These are phyloP conservation scores for Cyprinella venusta DNA, from an alignment of 2,797 vertebrate species.

Conservation along the genomic window DNA sequence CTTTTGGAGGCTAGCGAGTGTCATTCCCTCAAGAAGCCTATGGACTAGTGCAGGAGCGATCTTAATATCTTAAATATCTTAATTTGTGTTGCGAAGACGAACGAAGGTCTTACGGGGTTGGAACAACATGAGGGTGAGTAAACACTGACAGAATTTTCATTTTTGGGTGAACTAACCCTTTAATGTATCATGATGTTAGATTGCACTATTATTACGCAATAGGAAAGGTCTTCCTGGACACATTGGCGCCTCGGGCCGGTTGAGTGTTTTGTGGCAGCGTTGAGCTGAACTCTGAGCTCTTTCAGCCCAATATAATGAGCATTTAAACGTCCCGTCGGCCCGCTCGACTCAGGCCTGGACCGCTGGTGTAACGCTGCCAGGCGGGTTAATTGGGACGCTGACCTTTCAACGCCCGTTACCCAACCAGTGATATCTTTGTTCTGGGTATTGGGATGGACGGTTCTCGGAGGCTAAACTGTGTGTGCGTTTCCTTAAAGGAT, in stretches of 20 bases:
- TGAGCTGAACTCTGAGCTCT: slow-evolving; percentile 30
- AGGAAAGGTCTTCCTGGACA: not conserved
- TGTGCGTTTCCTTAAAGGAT: not conserved
- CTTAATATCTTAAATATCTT: too few relatives aligned
- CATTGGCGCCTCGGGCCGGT: not conserved
- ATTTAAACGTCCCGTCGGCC: slow-evolving; percentile 11
- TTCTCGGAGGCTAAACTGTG: slow-evolving; percentile 6
- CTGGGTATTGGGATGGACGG: not conserved
- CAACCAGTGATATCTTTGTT: slow-evolving; percentile 21
- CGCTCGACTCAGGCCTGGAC: slow-evolving; percentile 5
- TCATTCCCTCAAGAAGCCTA: too few relatives aligned
- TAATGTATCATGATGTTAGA: slow-evolving; percentile 3
- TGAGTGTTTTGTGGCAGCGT: not conserved
- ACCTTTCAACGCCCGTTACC: slow-evolving; percentile 24
- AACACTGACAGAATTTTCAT: too few relatives aligned
- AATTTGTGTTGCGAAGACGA: too few relatives aligned
- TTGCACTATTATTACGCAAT: not conserved
- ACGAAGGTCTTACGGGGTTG: too few relatives aligned
- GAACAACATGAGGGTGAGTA: too few relatives aligned
- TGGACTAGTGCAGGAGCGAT: too few relatives aligned
- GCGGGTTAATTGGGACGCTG: slow-evolving; percentile 24
- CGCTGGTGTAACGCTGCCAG: slow-evolving; percentile 17
- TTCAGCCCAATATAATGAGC: slow-evolving; percentile 40
- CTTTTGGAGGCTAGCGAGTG: too few relatives aligned
- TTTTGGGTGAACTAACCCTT: too few relatives aligned